phyloP scores from a whole-genome alignment of 2,888 invertebrate species.

The Trichopria drosophilae region DNA sequence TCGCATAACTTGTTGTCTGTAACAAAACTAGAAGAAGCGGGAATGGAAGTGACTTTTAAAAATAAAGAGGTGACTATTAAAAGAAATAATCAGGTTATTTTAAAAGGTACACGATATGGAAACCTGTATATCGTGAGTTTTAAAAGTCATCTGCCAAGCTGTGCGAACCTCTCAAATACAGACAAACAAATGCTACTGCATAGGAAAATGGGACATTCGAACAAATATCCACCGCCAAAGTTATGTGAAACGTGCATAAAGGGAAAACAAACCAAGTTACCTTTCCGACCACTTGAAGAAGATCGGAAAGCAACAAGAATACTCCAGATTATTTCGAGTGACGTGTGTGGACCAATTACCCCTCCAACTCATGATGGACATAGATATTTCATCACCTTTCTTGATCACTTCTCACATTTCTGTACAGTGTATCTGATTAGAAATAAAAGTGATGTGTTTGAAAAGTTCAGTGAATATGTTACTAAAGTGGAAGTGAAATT shows the following conservation, averaged over 20 bases:
- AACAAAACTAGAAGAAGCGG: neutral
- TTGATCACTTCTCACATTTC: too few species aligned
- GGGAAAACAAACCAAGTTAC: constrained; percentile 3
- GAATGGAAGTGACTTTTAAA: constrained; percentile 1
- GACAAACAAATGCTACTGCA: constrained; percentile 3
- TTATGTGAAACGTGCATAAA: neutral
- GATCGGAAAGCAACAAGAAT: too few species aligned
- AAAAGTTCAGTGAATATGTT: neutral
- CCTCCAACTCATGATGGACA: too few species aligned
- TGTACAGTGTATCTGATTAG: constrained; percentile 22
- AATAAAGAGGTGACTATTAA: constrained; percentile 4
- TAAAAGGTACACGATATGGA: too few species aligned
- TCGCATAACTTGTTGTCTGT: constrained; percentile 1
- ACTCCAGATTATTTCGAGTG: too few species aligned
- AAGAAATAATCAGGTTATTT: neutral
- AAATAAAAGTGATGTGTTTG: constrained; percentile 6
- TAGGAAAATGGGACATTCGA: constrained; percentile 1
- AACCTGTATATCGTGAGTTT: too few species aligned
- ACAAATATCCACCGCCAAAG: too few species aligned
- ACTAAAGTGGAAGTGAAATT: too few species aligned
- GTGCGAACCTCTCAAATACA: too few species aligned
- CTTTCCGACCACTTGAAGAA: constrained; percentile 2
- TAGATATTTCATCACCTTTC: too few species aligned
- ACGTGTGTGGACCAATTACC: too few species aligned
- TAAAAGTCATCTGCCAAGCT: too few species aligned